A percentile compares a stretch with the other conserved stretches of the same genome.
Conservation (phyloP, 2,888 invertebrate genomes). For the Archips xylosteana region DNA sequence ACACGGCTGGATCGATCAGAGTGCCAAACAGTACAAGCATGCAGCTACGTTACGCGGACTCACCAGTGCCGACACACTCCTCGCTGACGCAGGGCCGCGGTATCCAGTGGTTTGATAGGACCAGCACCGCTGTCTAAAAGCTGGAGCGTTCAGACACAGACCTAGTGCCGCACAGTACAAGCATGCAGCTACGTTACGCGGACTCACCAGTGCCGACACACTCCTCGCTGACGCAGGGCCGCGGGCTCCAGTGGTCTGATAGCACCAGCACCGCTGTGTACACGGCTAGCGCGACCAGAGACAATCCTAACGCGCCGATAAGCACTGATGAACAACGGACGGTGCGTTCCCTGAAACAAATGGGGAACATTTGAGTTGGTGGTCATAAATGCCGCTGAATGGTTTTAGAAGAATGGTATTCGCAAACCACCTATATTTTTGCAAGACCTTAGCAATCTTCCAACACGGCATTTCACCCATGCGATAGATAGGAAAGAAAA, state of each 20-base stretch:
- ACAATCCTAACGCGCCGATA: slow-evolving; percentile 80
- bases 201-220: slow-evolving; percentile 87
- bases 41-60: no score
- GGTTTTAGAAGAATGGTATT: no score
- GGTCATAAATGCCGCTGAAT: no score
- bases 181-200: no score
- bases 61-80: slow-evolving; percentile 88
- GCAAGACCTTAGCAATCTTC: no score
- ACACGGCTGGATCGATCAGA: slow-evolving; percentile 78
- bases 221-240: slow-evolving; percentile 86
- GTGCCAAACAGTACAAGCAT: no score
- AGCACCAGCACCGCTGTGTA: slow-evolving; percentile 80
- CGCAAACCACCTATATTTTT: no score
- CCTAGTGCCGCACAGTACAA: slow-evolving; percentile 63
- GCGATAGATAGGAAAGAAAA: no score
- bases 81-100: slow-evolving; percentile 84
- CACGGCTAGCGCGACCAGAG: slow-evolving; percentile 78
- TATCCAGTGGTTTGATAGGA: slow-evolving; percentile 74
- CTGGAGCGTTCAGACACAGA: slow-evolving; percentile 78
- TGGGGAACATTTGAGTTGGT: neutral
- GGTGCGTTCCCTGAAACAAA: slow-evolving; percentile 73
- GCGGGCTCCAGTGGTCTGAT: slow-evolving; percentile 71
- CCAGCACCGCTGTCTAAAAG: slow-evolving; percentile 79
- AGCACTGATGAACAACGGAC: slow-evolving; percentile 79
- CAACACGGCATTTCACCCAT: no score